Conservation (phyloP, 2,113 vertebrate species). For the Centrocercus urophasianus region DNA sequence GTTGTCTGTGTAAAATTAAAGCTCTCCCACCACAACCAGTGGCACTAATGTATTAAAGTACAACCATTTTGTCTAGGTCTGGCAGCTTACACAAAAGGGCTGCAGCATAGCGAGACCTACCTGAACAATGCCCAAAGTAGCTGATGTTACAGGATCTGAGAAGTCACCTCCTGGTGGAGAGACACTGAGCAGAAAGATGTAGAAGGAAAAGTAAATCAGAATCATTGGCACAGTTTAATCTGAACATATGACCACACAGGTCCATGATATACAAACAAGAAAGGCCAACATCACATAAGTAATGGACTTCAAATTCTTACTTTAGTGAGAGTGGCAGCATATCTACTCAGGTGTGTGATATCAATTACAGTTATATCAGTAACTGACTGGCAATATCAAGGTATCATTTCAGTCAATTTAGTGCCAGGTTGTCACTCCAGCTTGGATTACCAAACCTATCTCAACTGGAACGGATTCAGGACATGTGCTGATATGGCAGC, state of each 20-base stretch:
- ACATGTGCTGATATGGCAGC: background rate
- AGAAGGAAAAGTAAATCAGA: background rate
- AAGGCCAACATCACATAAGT: background rate
- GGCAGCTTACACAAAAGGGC: background rate
- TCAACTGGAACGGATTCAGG: background rate
- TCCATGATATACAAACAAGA: background rate
- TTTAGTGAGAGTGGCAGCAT: background rate
- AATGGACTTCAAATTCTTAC: background rate
- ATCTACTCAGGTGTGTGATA: background rate
- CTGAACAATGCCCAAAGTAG: constrained; percentile 97
- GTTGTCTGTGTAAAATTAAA: background rate
- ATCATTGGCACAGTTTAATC: background rate
- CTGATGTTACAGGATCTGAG: constrained; percentile 97
- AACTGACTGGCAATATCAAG: background rate
- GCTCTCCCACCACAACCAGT: background rate
- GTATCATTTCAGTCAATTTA: background rate
- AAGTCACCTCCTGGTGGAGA: constrained; percentile 98
- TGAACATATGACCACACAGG: background rate
- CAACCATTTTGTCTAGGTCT: background rate
- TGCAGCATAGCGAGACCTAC: background rate
- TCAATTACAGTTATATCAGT: background rate
- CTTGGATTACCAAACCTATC: background rate
- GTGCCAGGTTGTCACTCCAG: background rate
- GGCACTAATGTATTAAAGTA: background rate
- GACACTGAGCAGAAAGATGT: constrained; percentile 80